Conservation (phyloP, 2,113 vertebrate genomes). For the Telmatochromis bifrenatus region DNA sequence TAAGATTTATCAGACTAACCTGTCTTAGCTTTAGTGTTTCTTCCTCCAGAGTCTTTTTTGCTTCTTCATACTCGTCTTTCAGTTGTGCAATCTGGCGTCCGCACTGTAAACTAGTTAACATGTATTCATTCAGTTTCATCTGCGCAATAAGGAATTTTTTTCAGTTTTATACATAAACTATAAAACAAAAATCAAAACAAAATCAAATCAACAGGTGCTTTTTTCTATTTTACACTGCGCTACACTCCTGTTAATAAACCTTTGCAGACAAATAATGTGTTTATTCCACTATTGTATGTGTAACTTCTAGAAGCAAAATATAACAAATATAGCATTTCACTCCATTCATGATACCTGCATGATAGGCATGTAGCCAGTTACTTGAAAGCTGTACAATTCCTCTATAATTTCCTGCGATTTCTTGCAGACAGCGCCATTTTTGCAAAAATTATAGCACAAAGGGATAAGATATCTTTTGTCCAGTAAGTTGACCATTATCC, state of each 20-base stretch:
- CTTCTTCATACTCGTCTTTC: constrained; percentile 87
- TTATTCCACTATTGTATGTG: background rate
- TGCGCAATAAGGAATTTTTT: background rate
- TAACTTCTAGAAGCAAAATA: background rate
- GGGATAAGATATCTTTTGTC: background rate
- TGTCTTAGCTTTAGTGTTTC: constrained; percentile 53
- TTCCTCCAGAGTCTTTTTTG: constrained; percentile 74
- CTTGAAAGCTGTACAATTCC: background rate
- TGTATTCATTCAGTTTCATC: background rate
- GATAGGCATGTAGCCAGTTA: background rate
- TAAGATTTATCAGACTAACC: constrained; percentile 22
- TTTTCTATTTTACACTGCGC: background rate
- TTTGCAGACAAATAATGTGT: background rate
- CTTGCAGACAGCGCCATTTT: background rate
- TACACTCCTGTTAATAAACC: background rate
- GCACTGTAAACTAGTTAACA: constrained; percentile 86
- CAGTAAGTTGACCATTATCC: background rate
- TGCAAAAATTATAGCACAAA: background rate
- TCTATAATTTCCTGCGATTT: background rate
- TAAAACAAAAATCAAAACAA: background rate
- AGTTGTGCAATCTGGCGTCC: constrained; percentile 90
- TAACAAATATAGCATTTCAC: background rate
- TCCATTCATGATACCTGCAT: background rate
- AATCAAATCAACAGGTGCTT: background rate
- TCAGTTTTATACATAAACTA: background rate